Base-by-base conservation (phyloP, 1,140 invertebrate species). In the Dolichoris vasculosae region DNA sequence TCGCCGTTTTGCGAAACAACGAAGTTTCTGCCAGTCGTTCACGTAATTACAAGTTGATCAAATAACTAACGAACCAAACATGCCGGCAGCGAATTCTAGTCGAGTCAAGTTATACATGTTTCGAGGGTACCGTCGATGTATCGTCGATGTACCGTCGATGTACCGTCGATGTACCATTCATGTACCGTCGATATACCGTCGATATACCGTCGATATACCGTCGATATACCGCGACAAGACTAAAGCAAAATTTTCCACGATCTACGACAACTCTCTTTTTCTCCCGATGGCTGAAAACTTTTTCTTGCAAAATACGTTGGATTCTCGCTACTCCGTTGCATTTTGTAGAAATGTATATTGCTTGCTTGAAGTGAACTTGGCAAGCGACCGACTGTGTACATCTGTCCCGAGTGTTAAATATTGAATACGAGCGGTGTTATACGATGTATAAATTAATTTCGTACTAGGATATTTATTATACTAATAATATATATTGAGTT, bases 11-110 rank as follows among this genome's bases (percentile, higher is more conserved):
- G 83, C 85, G 85, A 86, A 75, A 80, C 83, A 67, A 79, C 81
- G 73, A 87, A 89, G 86, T 89, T 88, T 86, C 85, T 88, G 86
- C 87, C 87, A 87, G 83, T 46, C 77, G 85, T 85, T 88, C 86
- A 86, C 88, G 88, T 88, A 89, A 89, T 89, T 89, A 88, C 85
- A 88, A 80, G 87, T 88, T 88, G 88, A 89, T 88, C 88, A 88
- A 89, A 85, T 88, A 86, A 88, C 87, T 85, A 87, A 87, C 80
- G 86, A 86, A 81, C 79, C 84, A 82, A 89, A 86, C 87, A 85
- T 80, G 86, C 87, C 15, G 55, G 69, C 26, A 15, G 59, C 46
- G n/a, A 30, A 17, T 30, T 23, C 9, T 32, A 55, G 51, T 76
- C 79, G 38, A 82, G 35, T 75, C 69, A 8, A 81, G 26, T 78